A percentile compares a stretch with the other conserved stretches of the same genome.
Evolutionary conservation across 2,888 invertebrate genomes (phyloP).

Genomic region (Heliconius ismenius): DNA sequence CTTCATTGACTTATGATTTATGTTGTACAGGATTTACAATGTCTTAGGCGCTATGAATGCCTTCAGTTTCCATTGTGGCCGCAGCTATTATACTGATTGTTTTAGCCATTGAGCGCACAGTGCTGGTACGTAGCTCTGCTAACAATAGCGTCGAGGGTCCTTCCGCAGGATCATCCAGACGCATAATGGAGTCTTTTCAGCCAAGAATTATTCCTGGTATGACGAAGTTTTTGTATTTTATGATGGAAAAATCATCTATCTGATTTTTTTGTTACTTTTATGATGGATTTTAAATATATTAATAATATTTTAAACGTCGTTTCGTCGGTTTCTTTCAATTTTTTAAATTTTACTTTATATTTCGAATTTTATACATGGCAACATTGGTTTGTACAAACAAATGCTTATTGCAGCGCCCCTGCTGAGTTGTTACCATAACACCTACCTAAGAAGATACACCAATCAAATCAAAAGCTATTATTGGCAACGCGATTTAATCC

Average conservation of each 20-base stretch:
- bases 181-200: slow-evolving; percentile 31
- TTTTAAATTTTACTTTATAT: too few relatives aligned
- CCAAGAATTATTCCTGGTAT: slow-evolving; percentile 27
- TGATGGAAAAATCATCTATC: neutral
- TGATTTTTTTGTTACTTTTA: neutral
- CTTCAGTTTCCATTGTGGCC: slow-evolving; percentile 20
- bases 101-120: slow-evolving; percentile 30
- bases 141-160: slow-evolving; percentile 35
- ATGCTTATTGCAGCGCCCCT: too few relatives aligned
- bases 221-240: slow-evolving; percentile 21
- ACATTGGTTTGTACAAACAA: too few relatives aligned
- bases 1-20: slow-evolving; percentile 22
- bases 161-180: slow-evolving; percentile 31
- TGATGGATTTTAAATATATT: too few relatives aligned
- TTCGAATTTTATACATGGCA: too few relatives aligned
- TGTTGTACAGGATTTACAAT: slow-evolving; percentile 20
- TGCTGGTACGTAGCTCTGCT: slow-evolving; percentile 26
- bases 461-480: too few relatives aligned
- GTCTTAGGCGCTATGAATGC: slow-evolving; percentile 26
- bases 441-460: too few relatives aligned
- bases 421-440: too few relatives aligned
- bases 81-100: slow-evolving; percentile 32
- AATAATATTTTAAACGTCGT: too few relatives aligned
- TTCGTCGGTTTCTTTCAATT: too few relatives aligned
- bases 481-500: too few relatives aligned